Conservation (phyloP, 2,113 vertebrate species). For the Bungarus multicinctus region DNA sequence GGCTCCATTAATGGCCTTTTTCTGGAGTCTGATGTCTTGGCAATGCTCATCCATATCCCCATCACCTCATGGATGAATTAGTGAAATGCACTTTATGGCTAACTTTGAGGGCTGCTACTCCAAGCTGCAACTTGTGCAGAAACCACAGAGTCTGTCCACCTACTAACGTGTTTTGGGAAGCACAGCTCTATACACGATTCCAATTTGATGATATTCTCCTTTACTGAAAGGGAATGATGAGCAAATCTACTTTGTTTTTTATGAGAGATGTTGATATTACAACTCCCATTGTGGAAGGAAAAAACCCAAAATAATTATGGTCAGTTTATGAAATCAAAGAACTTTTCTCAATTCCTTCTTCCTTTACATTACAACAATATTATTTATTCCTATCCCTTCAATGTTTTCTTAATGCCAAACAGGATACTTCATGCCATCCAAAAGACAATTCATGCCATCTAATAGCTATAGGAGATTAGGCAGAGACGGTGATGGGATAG, state of each 20-base stretch:
- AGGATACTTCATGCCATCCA: background rate
- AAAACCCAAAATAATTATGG: background rate
- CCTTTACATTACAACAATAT: background rate
- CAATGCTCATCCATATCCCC: background rate
- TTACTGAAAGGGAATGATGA: conserved; percentile 24
- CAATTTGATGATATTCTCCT: conserved; percentile 37
- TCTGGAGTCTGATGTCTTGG: background rate
- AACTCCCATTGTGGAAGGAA: background rate
- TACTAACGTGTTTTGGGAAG: background rate
- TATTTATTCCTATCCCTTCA: conserved; percentile 45
- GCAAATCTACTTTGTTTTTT: background rate
- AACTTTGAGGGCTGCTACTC: background rate
- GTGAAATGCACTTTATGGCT: background rate
- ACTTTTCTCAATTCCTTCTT: conserved; percentile 2
- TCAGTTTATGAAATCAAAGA: conserved; percentile 18
- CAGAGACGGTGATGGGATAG: background rate
- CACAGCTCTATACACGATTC: background rate
- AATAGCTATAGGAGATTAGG: background rate
- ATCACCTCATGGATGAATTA: background rate
- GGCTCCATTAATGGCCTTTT: background rate
- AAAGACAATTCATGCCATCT: background rate
- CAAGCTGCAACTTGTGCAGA: background rate
- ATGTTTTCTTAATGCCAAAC: conserved; percentile 12
- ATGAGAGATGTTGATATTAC: background rate
- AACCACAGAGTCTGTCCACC: background rate